These are phyloP conservation scores for Dermatemys mawii DNA, from an alignment of 2,113 vertebrate genomes.

Conservation along the genomic window DNA sequence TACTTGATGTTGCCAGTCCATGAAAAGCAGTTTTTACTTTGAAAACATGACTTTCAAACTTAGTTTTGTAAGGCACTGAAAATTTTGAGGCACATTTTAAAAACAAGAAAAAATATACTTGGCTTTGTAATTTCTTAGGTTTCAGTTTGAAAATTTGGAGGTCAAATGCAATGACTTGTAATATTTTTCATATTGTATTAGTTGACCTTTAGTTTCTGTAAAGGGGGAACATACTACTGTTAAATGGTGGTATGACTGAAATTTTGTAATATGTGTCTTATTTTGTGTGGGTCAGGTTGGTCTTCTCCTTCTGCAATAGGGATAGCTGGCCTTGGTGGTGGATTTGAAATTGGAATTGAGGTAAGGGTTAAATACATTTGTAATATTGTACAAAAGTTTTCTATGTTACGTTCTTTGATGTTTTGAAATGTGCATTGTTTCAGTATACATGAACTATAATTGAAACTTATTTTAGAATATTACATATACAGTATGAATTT, in stretches of 20 bases:
- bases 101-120: not conserved
- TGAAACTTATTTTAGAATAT: not conserved
- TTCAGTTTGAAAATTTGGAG: not conserved
- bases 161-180: not conserved
- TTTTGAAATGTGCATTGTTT: not conserved
- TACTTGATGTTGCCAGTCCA: not conserved
- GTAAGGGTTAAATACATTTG: constrained; percentile 73
- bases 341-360: constrained; percentile 97
- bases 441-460: not conserved
- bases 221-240: not conserved
- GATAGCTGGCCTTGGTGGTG: constrained; percentile 95
- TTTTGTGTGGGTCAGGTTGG: constrained; percentile 82
- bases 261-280: not conserved
- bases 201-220: not conserved
- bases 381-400: not conserved
- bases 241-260: not conserved
- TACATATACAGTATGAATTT: not conserved
- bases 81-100: not conserved
- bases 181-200: not conserved
- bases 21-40: not conserved
- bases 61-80: not conserved
- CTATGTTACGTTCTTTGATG: too few species aligned
- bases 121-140: not conserved
- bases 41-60: not conserved
- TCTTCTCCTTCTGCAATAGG: constrained; percentile 97